Conservation (phyloP, 2,888 invertebrate species). For the Oxystoma pomonae region DNA sequence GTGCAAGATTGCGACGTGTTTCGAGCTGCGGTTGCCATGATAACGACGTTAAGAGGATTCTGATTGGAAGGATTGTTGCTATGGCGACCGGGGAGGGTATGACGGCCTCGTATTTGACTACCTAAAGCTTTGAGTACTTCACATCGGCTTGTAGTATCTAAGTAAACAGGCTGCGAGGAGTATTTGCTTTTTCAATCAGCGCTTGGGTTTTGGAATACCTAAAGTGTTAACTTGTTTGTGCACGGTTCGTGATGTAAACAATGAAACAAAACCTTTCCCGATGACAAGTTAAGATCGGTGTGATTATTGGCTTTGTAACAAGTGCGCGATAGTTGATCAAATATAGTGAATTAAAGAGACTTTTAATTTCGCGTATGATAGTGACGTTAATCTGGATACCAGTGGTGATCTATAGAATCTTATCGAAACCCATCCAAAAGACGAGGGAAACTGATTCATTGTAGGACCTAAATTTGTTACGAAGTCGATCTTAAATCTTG, state of each 20-base stretch:
- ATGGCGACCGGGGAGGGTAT: constrained; percentile 41
- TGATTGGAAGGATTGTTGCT: constrained; percentile 36
- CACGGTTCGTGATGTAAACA: constrained; percentile 51
- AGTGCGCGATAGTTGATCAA: constrained; percentile 15
- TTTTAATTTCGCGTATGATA: too few relatives aligned
- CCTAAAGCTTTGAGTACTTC: constrained; percentile 51
- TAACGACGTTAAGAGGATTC: constrained; percentile 25
- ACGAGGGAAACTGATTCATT: too few relatives aligned
- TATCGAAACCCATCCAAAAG: too few relatives aligned
- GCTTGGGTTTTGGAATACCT: constrained; percentile 49
- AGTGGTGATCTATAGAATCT: too few relatives aligned
- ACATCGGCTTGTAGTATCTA: constrained; percentile 51
- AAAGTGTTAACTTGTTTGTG: constrained; percentile 52
- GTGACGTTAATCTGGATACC: too few relatives aligned
- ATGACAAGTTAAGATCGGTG: constrained; percentile 48
- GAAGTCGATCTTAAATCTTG: too few relatives aligned
- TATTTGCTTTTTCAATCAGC: constrained; percentile 57
- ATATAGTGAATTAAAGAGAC: too few relatives aligned
- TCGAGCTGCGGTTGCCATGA: constrained; percentile 34
- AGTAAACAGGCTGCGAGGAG: constrained; percentile 51
- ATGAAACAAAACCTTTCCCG: constrained; percentile 48
- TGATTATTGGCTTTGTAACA: constrained; percentile 34
- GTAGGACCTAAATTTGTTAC: too few relatives aligned
- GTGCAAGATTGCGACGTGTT: constrained; percentile 19
- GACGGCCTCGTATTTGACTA: constrained; percentile 47